Base-by-base conservation (phyloP, 2,113 vertebrate species). In the Upupa epops region DNA sequence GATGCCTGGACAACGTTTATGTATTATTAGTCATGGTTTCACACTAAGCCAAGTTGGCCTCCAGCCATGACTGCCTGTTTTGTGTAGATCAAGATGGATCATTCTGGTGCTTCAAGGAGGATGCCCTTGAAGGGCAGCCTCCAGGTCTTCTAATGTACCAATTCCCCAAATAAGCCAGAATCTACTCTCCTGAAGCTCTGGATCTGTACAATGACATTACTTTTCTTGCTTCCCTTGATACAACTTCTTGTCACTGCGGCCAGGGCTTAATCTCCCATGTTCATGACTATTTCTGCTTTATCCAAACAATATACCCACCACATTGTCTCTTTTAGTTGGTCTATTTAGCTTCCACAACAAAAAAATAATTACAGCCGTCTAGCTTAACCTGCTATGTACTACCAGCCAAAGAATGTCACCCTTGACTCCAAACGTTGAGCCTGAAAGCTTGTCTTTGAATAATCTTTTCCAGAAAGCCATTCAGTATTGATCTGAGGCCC, bases 1-100 rank as follows among this genome's bases (percentile, higher is more conserved):
- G 31, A 76, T 54, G 12, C n/a, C 75, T 88, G 29, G 80, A 73
- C 80, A 72, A 21, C 34, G 21, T 52, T 93, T 83, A 68, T 58
- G 17, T 66, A 40, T 70, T 90, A 81, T 59, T 90, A 88, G 56
- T 89, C 56, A 70, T 42, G 82, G 55, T 31, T 85, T 20, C 49
- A 89, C 11, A 36, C 29, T 1, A 5, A 94, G 59, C 51, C 51
- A 76, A 63, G 13, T 34, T 87, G 82, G 71, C 45, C 28, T 55
- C 21, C 7, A 12, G 59, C 82, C 51, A 92, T 88, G 13, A 8
- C 2, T 7, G 13, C 17, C 71, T 91, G 61, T 70, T 92, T 69
- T 54, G 4, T 58, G 19, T 69, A 54, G 63, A 61, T 65, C 63
- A 91, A 76, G 66, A 85, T 79, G 26, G 45, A 94, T 92, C 31